Conservation (phyloP, 2,888 invertebrate species). For the Crematogaster levior region DNA sequence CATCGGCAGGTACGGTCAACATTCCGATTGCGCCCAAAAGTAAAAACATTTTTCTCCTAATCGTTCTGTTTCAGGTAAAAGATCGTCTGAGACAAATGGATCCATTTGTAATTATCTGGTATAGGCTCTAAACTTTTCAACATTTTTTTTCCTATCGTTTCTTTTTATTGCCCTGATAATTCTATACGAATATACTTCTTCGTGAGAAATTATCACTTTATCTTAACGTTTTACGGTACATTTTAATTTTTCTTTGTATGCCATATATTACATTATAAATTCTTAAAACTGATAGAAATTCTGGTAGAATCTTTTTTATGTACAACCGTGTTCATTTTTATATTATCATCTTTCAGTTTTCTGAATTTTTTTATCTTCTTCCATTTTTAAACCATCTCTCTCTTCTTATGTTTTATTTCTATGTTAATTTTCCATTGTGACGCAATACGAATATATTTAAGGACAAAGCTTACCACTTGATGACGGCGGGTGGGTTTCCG, state of each 20-base stretch:
- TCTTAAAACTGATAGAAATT: not conserved
- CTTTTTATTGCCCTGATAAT: not conserved
- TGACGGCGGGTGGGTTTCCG: slow-evolving; percentile 95
- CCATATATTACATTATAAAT: not conserved
- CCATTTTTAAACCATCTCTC: not conserved
- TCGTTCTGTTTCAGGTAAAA: slow-evolving; percentile 19
- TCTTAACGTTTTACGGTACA: too few relatives aligned
- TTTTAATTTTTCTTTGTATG: not conserved
- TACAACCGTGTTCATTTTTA: not conserved
- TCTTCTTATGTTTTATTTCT: not conserved
- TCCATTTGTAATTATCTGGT: slow-evolving; percentile 2
- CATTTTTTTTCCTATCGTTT: slow-evolving; percentile 1
- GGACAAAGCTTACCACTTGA: slow-evolving; percentile 90
- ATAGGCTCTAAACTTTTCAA: not conserved
- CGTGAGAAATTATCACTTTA: not conserved
- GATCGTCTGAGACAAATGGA: not conserved
- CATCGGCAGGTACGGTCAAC: not conserved
- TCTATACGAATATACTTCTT: not conserved
- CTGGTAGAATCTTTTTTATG: not conserved
- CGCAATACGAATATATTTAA: not conserved
- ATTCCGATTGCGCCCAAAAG: slow-evolving; percentile 7
- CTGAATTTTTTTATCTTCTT: not conserved
- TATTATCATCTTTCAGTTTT: not conserved
- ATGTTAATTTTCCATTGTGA: not conserved
- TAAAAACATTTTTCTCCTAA: not conserved